Base-by-base conservation (phyloP, 1,140 invertebrate genomes). In the Drosophila setifemur region DNA sequence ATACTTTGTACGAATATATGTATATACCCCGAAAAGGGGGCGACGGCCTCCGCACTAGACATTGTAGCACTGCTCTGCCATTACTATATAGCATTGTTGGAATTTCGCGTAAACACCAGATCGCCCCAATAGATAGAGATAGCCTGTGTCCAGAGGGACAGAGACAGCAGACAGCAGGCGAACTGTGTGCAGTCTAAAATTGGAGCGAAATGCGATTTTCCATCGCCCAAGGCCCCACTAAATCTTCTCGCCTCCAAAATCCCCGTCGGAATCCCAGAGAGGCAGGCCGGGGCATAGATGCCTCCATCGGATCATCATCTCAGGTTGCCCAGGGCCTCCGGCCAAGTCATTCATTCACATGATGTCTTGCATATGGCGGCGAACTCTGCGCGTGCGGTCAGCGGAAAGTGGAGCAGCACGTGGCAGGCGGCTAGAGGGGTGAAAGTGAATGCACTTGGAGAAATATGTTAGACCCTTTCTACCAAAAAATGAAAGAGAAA, bases 321-420 rank as follows among this genome's bases (percentile, higher is more conserved):
- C 39, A 16, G 23, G 29, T 63, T 64, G 37, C 60, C 39, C 55
- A 40, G 14, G 33, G 50, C 33, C 35, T 4, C 1, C 31, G 31
- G 18, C 21, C 50, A 47, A 52, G 44, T 76, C 70, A 57, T 70
- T 39, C 45, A 45, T 49, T 72, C 40, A 31, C 50, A 55, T 81
- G 76, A 79, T 61, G 76, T 55, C 48, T 79, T 79, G 53, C 76
- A 79, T 79, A 81, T 79, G 76, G 76, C 57, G 54, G 57, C 45
- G 48, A 64, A 70, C 52, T 39, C 45, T 71, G 76, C 76, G 76
- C 76, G 76, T 79, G 76, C 76, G 76, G 70, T 61, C 60, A 16
- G n/a, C 6, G 29, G 67, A 53, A 79, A 58, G 39, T 69, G 48
- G 75, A 54, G 64, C 69, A 73, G 26, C 39, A 35, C 31, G 28